Base-by-base conservation (phyloP, 2,113 vertebrate genomes). In the Herpailurus yagouaroundi region DNA sequence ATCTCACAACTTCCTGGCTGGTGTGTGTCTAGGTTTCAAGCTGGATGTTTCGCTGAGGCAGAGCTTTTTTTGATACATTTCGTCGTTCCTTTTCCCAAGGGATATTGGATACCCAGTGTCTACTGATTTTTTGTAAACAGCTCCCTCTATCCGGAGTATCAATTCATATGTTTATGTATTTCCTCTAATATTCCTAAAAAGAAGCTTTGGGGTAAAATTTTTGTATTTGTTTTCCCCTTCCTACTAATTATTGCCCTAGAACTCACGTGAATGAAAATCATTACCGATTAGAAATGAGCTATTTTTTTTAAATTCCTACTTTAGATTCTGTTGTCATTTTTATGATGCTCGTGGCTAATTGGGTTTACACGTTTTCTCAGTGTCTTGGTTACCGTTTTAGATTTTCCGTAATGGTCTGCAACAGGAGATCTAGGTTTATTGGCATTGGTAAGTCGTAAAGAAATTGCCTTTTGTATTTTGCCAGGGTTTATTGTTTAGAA, bases 1-100 rank as follows among this genome's bases (percentile, higher is more conserved):
- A 96, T 95, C 91, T n/a, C 69, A 31, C 29, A n/a, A 29, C 83
- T 96, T 98, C 85, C 98, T 95, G 95, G n/a, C 89, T 86, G 31
- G n/a, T 86, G 13, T 80, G 80, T 94, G 85, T 97, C 88, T 94
- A 11, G 27, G 45, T 93, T 97, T 96, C 84, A 55, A 33, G 77
- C 76, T 97, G 79, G 38, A 74, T 48, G 11, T 85, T 97, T 97
- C 84, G 31, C 77, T 93, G 79, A 83, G 57, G 48, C 23, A 68
- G 89, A 93, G 81, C 81, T 96, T 97, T 81, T 85, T 88, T 91
- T 92, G 45, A 83, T 96, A 82, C 41, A 64, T 57, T 87, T 95
- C 82, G 48, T 95, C 97, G 91, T 36, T 96, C 60, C 23, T 93
- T 33, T 95, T 96, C 74, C 68, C 73, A 41, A 88, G 94, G 77